A percentile compares a stretch with the other conserved stretches of the same genome.
phyloP scores from a whole-genome alignment of 2,888 invertebrate species.

The Watsonalla cultraria region DNA sequence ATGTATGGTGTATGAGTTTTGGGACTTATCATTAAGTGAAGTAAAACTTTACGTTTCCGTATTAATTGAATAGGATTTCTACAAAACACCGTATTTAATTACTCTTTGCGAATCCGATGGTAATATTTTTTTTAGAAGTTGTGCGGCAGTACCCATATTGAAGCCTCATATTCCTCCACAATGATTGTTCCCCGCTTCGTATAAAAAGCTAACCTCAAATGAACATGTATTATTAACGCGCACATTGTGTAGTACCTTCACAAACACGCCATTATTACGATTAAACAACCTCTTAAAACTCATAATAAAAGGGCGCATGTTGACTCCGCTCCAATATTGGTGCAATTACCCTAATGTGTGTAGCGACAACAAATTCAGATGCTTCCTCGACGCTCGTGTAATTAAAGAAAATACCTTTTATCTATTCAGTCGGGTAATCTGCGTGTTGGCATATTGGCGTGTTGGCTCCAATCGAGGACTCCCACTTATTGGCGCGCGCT shows the following conservation, averaged over 20 bases:
- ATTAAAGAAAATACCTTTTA: neutral
- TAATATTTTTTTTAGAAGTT: too few species aligned
- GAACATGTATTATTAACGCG: neutral
- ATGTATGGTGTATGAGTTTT: too few species aligned
- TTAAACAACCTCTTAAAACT: neutral
- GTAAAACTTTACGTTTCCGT: too few species aligned
- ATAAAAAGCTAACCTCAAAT: neutral
- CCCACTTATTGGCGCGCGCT: conserved; percentile 35
- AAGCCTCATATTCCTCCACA: too few species aligned
- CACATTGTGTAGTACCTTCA: conserved; percentile 6
- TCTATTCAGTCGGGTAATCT: conserved; percentile 10
- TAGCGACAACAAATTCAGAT: conserved; percentile 1
- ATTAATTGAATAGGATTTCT: too few species aligned
- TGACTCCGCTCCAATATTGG: conserved; percentile 5
- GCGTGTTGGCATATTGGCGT: conserved; percentile 15
- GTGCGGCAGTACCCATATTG: too few species aligned
- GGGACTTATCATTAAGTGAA: too few species aligned
- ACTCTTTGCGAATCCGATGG: too few species aligned
- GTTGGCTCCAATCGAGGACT: conserved; percentile 16
- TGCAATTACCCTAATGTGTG: conserved; percentile 12
- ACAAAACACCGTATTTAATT: too few species aligned
- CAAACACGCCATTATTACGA: neutral
- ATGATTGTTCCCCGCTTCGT: neutral
- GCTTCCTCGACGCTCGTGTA: neutral
- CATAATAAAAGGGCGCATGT: neutral